Percentiles rank a stretch among this genome's conserved stretches.
These are phyloP conservation scores for Triplophysa dalaica DNA, from an alignment of 2,113 vertebrate genomes.

Conservation along the genomic window DNA sequence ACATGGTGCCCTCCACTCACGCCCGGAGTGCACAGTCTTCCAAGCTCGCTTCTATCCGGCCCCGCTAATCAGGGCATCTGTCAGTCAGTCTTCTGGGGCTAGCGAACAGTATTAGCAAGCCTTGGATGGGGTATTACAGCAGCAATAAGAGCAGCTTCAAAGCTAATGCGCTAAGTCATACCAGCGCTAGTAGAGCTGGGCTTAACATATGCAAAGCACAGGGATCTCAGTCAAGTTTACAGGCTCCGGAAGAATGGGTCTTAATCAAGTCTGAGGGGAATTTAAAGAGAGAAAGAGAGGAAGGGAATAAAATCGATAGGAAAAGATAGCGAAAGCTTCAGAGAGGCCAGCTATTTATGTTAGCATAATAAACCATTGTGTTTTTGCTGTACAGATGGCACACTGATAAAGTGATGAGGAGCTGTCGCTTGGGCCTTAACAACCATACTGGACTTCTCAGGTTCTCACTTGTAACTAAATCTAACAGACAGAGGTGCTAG, in stretches of 20 bases:
- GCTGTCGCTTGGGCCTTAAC: constrained; percentile 21
- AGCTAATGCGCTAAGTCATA: constrained; percentile 49
- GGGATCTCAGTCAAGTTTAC: constrained; percentile 39
- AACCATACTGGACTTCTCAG: constrained; percentile 18
- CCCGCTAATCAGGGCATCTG: constrained; percentile 43
- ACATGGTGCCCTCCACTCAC: constrained; percentile 16
- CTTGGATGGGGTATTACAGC: constrained; percentile 38
- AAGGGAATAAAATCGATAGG: background rate
- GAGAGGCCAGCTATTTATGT: background rate
- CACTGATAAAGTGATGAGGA: constrained; percentile 18
- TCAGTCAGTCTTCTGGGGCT: constrained; percentile 38
- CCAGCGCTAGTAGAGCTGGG: constrained; percentile 38
- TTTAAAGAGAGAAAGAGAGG: background rate
- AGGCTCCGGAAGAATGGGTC: constrained; percentile 28
- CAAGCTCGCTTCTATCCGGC: constrained; percentile 25
- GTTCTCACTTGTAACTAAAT: constrained; percentile 22
- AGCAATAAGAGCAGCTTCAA: constrained; percentile 44
- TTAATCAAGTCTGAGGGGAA: constrained; percentile 50
- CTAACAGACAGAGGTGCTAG: constrained; percentile 13
- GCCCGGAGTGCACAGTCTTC: constrained; percentile 15
- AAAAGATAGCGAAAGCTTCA: constrained; percentile 1
- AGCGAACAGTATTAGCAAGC: constrained; percentile 26
- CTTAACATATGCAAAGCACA: constrained; percentile 41
- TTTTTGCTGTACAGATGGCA: constrained; percentile 26
- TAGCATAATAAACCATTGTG: constrained; percentile 23